Evolutionary conservation across 1,140 invertebrate genomes (phyloP), one percentile per base, ranked within the genome.

Genomic region (Brachionus sp.): DNA sequence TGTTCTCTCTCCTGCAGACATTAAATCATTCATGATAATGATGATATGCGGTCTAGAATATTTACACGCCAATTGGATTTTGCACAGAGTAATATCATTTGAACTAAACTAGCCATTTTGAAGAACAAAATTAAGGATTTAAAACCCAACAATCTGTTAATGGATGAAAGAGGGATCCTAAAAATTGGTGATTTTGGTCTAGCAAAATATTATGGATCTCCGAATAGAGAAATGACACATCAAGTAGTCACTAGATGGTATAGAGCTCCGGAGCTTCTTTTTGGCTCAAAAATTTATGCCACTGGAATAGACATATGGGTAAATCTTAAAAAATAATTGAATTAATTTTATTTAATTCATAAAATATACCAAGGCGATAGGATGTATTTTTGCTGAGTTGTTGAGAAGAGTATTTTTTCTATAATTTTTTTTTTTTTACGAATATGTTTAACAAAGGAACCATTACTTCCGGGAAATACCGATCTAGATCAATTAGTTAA

Each of bases 291-390:
- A 66, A 93, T 95, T 87, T 99, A 99, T 90, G 94, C 95, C 7
- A 94, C 93, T 75, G 95, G 95, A 5, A 93, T 99, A n/a, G 98
- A 99, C 87, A 97, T 98, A 90, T 99, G 97, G 97, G 96, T 97
- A 13, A 92, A 97, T 12, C 7, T 6, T 16, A 10, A 19, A 73
- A 73, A 23, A 25, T 23, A 39, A 16, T 44, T 46, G 16, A 23
- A n/a, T 13, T 29, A 75, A 46, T 33, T 46, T 75, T 46, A 6
- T 25, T 50, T 19, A 0, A 12, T 46, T 46, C 5, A 50, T 37
- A 39, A 46, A 23, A 4, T 46, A 46, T 25, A 42, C 13, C 10
- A 42, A 80, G 77, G 77, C 57, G 2, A 37, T 83, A 10, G 97
- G 97, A 5, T 99, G 98, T 88, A 99, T 99, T 87, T 87, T 99